Evolutionary conservation across 2,113 vertebrate species (phyloP).

Genomic region (Menidia beryllina): DNA sequence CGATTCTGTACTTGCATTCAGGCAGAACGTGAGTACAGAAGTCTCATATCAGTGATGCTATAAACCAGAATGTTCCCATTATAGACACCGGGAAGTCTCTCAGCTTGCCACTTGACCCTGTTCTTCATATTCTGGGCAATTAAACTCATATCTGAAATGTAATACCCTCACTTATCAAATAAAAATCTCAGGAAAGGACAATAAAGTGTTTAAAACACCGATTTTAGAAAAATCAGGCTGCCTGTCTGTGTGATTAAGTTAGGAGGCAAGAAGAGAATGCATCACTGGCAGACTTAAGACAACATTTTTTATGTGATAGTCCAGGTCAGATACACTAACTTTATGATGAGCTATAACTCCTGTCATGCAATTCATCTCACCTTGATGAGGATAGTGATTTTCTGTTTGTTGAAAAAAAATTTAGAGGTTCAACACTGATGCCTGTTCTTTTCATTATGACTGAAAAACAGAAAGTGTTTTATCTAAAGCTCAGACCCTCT

Average conservation of each 20-base stretch:
- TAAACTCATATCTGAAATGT: conserved; percentile 75
- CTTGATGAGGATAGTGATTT: neutral
- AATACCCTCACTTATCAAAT: conserved; percentile 76
- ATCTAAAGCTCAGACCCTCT: neutral
- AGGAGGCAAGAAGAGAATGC: conserved; percentile 13
- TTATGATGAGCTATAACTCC: neutral
- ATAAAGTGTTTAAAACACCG: conserved; percentile 51
- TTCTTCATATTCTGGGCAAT: conserved; percentile 74
- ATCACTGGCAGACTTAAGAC: conserved; percentile 22
- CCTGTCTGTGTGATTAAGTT: conserved; percentile 60
- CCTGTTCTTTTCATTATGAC: neutral
- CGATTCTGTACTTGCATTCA: conserved; percentile 21
- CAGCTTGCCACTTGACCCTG: conserved; percentile 64
- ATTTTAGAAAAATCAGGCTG: conserved; percentile 58
- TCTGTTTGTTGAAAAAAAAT: neutral
- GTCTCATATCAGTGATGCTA: conserved; percentile 52
- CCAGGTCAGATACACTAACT: neutral
- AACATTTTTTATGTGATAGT: conserved; percentile 7
- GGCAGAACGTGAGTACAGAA: conserved; percentile 25
- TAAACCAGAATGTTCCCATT: conserved; percentile 64
- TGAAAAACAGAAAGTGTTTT: neutral
- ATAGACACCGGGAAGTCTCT: conserved; percentile 71
- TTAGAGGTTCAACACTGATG: neutral
- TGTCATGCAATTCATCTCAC: neutral
- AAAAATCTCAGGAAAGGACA: conserved; percentile 70